Percentiles rank a stretch among this genome's conserved stretches.
phyloP scores from a whole-genome alignment of 2,113 vertebrate species.

The Leucoraja erinaceus region DNA sequence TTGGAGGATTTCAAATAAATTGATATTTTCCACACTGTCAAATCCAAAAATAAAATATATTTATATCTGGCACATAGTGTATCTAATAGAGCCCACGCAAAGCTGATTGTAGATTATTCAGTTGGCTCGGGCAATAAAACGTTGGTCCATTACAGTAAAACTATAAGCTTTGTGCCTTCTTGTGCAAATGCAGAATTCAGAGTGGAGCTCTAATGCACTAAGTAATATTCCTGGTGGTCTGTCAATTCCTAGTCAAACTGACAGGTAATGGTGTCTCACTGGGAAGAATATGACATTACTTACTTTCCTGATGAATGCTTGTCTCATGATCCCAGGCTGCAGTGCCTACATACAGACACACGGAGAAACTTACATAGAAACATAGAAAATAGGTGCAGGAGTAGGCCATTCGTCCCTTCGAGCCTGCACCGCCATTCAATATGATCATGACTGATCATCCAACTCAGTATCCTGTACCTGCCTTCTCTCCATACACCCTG shows the following conservation, averaged over 20 bases:
- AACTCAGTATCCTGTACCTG: no score
- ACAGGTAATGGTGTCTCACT: neutral
- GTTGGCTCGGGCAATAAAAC: neutral
- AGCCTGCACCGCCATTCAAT: no score
- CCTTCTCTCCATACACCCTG: no score
- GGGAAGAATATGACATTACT: neutral
- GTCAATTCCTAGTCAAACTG: neutral
- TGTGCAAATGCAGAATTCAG: neutral
- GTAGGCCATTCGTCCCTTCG: no score
- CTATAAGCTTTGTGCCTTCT: neutral
- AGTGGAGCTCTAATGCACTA: neutral
- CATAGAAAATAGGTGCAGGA: no score
- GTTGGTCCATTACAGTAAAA: neutral
- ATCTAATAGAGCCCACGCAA: neutral
- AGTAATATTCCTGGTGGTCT: neutral
- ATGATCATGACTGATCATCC: no score
- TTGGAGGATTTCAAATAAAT: conserved; percentile 17
- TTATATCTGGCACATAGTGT: neutral
- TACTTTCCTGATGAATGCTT: neutral
- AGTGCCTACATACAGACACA: neutral
- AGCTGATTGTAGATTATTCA: neutral
- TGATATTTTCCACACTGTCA: conserved; percentile 31
- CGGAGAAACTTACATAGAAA: neutral
- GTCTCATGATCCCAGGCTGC: neutral
- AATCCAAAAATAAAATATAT: neutral